Percentiles rank a stretch among this genome's conserved stretches.
These are phyloP conservation scores for Neodon shergylaensis DNA, from an alignment of 2,113 vertebrate species.

Conservation along the genomic window DNA sequence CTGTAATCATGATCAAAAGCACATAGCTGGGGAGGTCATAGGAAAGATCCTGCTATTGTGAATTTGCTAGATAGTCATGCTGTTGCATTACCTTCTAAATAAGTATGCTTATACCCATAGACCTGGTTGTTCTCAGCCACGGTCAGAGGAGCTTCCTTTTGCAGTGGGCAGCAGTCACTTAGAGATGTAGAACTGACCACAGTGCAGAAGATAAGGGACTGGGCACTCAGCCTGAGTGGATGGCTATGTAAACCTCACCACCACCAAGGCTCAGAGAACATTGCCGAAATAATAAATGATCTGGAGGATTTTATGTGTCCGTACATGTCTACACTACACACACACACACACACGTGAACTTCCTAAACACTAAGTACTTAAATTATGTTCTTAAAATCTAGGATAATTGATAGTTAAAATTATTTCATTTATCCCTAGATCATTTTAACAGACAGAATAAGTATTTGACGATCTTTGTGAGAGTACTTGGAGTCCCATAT, in stretches of 20 bases:
- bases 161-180: neutral
- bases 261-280: neutral
- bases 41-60: neutral
- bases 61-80: neutral
- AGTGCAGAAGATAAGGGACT: neutral
- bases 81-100: too few species aligned
- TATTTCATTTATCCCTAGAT: neutral
- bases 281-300: neutral
- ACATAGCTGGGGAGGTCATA: neutral
- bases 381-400: conserved; percentile 5
- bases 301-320: neutral
- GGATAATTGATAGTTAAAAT: conserved; percentile 10
- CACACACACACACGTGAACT: neutral
- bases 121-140: neutral
- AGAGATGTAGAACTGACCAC: neutral
- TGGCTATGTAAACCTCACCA: neutral
- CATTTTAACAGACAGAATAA: neutral
- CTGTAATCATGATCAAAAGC: neutral
- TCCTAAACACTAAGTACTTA: neutral
- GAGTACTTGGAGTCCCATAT: neutral
- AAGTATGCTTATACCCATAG: too few species aligned
- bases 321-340: neutral
- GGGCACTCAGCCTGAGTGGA: too few species aligned
- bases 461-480: neutral
- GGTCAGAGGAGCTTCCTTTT: neutral